A percentile compares a stretch with the other conserved stretches of the same genome.
Conservation (phyloP, 2,797 vertebrate species). For the Pantherophis alleghaniensis region DNA sequence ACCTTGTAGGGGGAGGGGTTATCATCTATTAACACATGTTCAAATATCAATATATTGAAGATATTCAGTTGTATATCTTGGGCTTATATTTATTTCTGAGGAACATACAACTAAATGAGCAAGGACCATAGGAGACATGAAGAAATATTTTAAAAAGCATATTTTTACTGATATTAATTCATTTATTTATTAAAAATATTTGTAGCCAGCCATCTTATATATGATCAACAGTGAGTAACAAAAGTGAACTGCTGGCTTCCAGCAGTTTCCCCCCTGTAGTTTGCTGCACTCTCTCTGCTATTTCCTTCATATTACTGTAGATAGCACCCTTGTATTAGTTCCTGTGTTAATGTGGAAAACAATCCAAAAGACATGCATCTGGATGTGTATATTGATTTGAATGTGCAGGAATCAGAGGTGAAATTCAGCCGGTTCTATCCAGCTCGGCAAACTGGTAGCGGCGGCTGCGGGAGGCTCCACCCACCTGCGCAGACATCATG, state of each 20-base stretch:
- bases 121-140: background rate
- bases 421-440: too few relatives aligned
- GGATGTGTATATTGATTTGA: background rate
- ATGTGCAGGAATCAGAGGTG: background rate
- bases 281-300: background rate
- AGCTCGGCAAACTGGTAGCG: too few relatives aligned
- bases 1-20: background rate
- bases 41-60: background rate
- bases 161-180: background rate
- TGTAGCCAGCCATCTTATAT: background rate
- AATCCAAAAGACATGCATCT: background rate
- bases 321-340: background rate
- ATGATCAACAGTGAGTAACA: background rate
- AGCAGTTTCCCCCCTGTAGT: background rate
- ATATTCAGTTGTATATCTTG: background rate
- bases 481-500: too few relatives aligned
- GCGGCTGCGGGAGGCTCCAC: too few relatives aligned
- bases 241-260: background rate
- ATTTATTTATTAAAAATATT: background rate
- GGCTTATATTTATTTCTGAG: background rate
- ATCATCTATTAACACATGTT: background rate
- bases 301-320: background rate
- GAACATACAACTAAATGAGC: background rate
- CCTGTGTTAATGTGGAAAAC: background rate
- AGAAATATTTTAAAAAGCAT: too few relatives aligned